A percentile compares a stretch with the other conserved stretches of the same genome.
phyloP scores from a whole-genome alignment of 2,888 invertebrate species.

The Apodemia duryi region DNA sequence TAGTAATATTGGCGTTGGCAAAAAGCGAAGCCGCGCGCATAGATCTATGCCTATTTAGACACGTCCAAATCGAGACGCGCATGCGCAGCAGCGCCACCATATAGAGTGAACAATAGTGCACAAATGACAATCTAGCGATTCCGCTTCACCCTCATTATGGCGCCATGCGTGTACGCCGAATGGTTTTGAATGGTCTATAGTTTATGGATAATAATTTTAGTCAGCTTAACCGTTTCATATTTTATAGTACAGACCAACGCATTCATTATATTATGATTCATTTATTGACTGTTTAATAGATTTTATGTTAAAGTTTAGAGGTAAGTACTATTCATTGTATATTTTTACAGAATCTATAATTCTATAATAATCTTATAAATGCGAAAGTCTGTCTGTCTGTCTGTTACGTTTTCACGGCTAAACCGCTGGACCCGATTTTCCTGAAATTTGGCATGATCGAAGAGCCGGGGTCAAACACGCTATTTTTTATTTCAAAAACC shows the following conservation, averaged over 20 bases:
- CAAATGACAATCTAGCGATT: constrained; percentile 65
- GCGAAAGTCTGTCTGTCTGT: too few species aligned
- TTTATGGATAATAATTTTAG: constrained; percentile 25
- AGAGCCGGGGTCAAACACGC: too few species aligned
- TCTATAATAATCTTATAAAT: too few species aligned
- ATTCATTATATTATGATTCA: background rate
- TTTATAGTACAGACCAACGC: background rate
- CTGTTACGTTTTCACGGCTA: too few species aligned
- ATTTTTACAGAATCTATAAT: too few species aligned
- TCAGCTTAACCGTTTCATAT: constrained; percentile 26
- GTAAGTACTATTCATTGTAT: background rate
- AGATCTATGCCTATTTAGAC: constrained; percentile 76
- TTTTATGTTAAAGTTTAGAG: background rate
- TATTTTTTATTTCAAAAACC: too few species aligned
- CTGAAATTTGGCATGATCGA: too few species aligned
- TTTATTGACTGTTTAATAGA: background rate
- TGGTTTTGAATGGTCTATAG: constrained; percentile 40
- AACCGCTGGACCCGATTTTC: too few species aligned
- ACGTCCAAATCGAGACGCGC: constrained; percentile 60
- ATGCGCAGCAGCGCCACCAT: constrained; percentile 66
- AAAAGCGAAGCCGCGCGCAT: constrained; percentile 67
- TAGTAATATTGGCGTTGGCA: constrained; percentile 41
- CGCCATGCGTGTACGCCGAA: constrained; percentile 52
- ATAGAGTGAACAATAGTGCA: constrained; percentile 74
- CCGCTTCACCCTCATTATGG: constrained; percentile 61